Conservation (phyloP, 2,113 vertebrate genomes). For the Meriones unguiculatus region DNA sequence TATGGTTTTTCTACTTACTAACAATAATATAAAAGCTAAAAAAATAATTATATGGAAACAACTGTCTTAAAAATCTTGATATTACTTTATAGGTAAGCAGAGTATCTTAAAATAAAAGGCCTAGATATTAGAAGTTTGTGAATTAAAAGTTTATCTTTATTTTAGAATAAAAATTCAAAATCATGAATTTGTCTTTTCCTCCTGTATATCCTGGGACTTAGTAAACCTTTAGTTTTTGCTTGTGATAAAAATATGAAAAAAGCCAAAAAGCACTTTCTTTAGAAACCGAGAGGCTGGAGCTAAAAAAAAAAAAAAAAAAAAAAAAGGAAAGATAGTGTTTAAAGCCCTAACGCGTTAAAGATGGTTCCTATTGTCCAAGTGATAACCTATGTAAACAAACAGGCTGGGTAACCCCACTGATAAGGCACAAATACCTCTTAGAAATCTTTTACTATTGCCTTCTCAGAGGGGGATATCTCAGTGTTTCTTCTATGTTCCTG, state of each 20-base stretch:
- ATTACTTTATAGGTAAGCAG: slow-evolving; percentile 5
- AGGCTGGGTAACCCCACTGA: neutral
- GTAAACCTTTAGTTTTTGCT: neutral
- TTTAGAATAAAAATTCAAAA: neutral
- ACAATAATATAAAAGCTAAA: neutral
- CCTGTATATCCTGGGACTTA: neutral
- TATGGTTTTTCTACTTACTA: neutral
- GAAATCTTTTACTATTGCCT: neutral
- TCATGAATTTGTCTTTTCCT: neutral
- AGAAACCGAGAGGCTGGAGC: neutral
- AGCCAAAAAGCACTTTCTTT: neutral
- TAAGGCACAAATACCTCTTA: neutral
- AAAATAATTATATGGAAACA: neutral
- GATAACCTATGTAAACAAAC: neutral
- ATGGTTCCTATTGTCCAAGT: neutral
- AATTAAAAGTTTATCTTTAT: neutral
- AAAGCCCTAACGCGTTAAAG: neutral
- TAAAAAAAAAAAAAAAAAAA: neutral
- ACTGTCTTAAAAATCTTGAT: neutral
- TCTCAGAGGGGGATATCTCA: neutral
- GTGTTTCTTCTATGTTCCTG: neutral
- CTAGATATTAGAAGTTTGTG: neutral
- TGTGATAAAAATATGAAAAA: neutral
- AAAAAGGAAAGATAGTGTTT: neutral
- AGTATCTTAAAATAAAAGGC: neutral